These are phyloP conservation scores for Amblyraja radiata DNA, from an alignment of 2,797 vertebrate species.

Conservation along the genomic window DNA sequence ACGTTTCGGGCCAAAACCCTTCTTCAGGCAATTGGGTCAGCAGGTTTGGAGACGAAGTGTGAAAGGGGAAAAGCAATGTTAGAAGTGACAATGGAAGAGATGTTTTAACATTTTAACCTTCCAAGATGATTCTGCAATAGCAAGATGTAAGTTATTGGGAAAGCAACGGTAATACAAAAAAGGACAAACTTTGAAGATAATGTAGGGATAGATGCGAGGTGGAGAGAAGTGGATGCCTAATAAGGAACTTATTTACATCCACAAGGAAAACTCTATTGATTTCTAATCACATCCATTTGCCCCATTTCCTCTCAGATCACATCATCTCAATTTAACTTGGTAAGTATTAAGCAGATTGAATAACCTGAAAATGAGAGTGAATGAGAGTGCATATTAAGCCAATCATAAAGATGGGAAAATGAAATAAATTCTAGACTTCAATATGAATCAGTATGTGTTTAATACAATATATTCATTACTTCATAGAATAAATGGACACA, in stretches of 20 bases:
- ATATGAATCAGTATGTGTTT: too few species aligned
- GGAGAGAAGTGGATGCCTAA: too few species aligned
- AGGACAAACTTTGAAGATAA: not conserved
- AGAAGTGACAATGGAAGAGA: not conserved
- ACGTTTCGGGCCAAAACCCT: too few species aligned
- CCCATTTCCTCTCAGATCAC: not conserved
- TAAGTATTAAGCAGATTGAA: not conserved
- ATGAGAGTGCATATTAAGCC: not conserved
- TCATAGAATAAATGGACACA: conserved; percentile 30
- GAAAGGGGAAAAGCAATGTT: not conserved
- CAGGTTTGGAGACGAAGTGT: not conserved
- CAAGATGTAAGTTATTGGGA: too few species aligned
- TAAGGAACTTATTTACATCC: not conserved
- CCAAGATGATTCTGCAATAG: not conserved
- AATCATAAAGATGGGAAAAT: not conserved
- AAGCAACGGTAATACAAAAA: not conserved
- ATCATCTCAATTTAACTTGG: not conserved
- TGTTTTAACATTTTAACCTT: not conserved
- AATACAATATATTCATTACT: not conserved
- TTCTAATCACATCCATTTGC: too few species aligned
- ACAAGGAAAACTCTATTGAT: too few species aligned
- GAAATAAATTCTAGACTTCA: not conserved
- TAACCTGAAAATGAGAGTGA: not conserved
- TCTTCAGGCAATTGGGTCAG: not conserved
- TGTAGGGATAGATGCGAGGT: too few species aligned